Conservation (phyloP, 2,797 vertebrate species). For the Lagorchestes hirsutus region DNA sequence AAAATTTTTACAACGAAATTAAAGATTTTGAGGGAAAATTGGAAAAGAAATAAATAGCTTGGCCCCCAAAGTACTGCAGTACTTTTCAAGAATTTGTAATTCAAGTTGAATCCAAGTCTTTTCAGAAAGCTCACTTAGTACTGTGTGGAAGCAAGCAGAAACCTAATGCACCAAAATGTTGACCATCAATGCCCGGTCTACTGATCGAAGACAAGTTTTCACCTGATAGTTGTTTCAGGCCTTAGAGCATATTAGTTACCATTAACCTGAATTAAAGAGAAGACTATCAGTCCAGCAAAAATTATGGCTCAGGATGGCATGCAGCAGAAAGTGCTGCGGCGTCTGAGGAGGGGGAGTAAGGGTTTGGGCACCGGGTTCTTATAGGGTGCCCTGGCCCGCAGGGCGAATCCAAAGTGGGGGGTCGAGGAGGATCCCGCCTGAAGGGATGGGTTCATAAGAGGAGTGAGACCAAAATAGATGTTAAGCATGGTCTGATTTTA, state of each 20-base stretch:
- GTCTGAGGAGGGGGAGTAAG: too few species aligned
- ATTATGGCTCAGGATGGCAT: background rate
- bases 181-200: background rate
- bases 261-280: background rate
- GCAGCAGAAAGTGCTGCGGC: background rate
- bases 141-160: background rate
- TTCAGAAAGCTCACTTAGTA: background rate
- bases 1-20: background rate
- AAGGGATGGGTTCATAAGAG: too few species aligned
- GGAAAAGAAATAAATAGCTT: background rate
- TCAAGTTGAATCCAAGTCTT: background rate
- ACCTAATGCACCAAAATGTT: background rate
- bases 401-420: too few species aligned
- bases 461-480: too few species aligned
- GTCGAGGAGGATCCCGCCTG: too few species aligned
- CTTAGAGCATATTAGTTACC: background rate
- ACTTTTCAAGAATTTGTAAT: background rate
- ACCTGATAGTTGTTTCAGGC: background rate
- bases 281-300: background rate
- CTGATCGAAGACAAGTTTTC: background rate
- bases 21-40: background rate
- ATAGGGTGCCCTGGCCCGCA: too few species aligned
- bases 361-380: background rate
- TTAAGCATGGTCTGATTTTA: too few species aligned
- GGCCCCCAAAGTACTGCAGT: background rate